phyloP scores from a whole-genome alignment of 2,888 invertebrate genomes.

The Drosophila kokeensis region DNA sequence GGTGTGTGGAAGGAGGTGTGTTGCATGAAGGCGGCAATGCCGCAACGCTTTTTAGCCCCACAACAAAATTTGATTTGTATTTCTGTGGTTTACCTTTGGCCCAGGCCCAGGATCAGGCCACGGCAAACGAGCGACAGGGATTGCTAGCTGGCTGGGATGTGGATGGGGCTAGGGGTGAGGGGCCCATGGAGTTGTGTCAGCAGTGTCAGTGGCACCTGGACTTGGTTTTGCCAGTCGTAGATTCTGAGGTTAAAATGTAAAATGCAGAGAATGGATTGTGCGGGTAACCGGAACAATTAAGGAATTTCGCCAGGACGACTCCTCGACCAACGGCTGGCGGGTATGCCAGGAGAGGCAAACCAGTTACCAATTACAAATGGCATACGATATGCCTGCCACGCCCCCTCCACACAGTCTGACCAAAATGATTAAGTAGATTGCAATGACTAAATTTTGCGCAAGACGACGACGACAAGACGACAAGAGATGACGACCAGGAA shows the following conservation, averaged over 20 bases:
- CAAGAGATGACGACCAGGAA: slow-evolving; percentile 44
- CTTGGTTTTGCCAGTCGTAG: slow-evolving; percentile 70
- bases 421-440: slow-evolving; percentile 81
- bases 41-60: slow-evolving; percentile 79
- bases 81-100: slow-evolving; percentile 83
- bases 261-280: slow-evolving; percentile 84
- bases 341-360: slow-evolving; percentile 11
- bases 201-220: slow-evolving; percentile 79
- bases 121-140: slow-evolving; percentile 36
- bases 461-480: slow-evolving; percentile 47
- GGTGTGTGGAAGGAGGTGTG: neutral
- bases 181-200: slow-evolving; percentile 47
- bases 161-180: neutral
- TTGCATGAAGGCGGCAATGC: slow-evolving; percentile 33
- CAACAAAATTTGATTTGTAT: slow-evolving; percentile 84
- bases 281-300: slow-evolving; percentile 85
- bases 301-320: slow-evolving; percentile 76
- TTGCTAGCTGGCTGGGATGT: neutral
- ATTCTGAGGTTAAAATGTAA: slow-evolving; percentile 80
- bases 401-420: slow-evolving; percentile 38
- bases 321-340: slow-evolving; percentile 21
- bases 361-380: slow-evolving; percentile 74
- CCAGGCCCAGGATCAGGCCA: slow-evolving; percentile 39
- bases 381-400: slow-evolving; percentile 38
- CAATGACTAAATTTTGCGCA: slow-evolving; percentile 77